These are phyloP conservation scores for Dermolepida albohirtum DNA, from an alignment of 2,888 invertebrate species.

Conservation along the genomic window DNA sequence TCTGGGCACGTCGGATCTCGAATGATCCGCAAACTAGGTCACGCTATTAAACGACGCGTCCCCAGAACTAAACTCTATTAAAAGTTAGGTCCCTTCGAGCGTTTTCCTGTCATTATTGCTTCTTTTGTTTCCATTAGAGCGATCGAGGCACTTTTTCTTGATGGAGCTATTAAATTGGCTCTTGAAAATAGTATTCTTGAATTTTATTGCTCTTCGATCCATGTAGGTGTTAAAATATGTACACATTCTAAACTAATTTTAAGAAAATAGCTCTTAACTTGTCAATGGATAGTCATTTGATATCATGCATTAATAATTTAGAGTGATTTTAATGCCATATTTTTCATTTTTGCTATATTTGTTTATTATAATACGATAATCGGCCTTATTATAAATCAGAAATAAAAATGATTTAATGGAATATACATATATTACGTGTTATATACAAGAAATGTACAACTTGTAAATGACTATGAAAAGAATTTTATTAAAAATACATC, in stretches of 20 bases:
- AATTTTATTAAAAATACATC: too few species aligned
- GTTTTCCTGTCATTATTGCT: slow-evolving; percentile 28
- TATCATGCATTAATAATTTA: too few species aligned
- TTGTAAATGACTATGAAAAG: too few species aligned
- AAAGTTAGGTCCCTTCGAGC: slow-evolving; percentile 20
- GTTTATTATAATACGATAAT: too few species aligned
- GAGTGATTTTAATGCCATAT: too few species aligned
- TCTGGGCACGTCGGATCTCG: slow-evolving; percentile 14
- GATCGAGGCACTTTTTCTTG: slow-evolving; percentile 21
- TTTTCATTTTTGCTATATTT: too few species aligned
- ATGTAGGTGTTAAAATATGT: slow-evolving; percentile 11
- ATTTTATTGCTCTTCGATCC: slow-evolving; percentile 3
- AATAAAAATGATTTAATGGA: too few species aligned
- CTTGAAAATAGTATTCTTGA: slow-evolving; percentile 9
- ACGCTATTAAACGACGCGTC: slow-evolving; percentile 19
- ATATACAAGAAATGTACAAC: too few species aligned
- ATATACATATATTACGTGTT: too few species aligned
- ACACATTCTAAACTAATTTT: slow-evolving; percentile 2
- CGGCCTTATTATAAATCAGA: too few species aligned
- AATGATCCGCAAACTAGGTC: slow-evolving; percentile 25
- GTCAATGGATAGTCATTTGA: too few species aligned
- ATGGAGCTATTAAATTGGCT: slow-evolving; percentile 18
- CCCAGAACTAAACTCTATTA: slow-evolving; percentile 20
- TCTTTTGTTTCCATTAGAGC: slow-evolving; percentile 27
- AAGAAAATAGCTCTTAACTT: background rate